Base-by-base conservation (phyloP, 2,113 vertebrate genomes). In the Petroica traversi region DNA sequence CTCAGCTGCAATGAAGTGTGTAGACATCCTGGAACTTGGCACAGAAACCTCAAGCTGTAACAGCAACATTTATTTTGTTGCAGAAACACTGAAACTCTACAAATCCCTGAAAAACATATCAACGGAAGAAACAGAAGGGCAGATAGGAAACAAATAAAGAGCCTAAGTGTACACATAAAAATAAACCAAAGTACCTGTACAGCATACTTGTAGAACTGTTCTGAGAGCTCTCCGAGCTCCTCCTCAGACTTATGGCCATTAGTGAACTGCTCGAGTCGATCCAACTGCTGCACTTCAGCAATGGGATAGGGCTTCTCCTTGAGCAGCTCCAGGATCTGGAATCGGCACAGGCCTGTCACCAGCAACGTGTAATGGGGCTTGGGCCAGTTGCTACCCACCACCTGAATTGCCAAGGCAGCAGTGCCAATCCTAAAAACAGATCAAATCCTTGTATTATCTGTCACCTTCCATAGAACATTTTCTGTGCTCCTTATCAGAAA, bases 301-400 rank as follows among this genome's bases (percentile, higher is more conserved):
- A 99, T 62, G 0, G 98, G 98, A 82, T 99, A 99, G 0, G 99
- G 99, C 31, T 98, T 98, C 95, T 99, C 99, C 69, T 98, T 99
- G 51, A 99, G 93, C 86, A 99, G 85, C 94, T 98, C 97, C 10
- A 98, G 88, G 61, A 99, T 98, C 63, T 98, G 98, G 88, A 99
- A 99, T 7, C 99, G 98, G 95, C 99, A 99, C 20, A 99, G 92
- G 51, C 99, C 99, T 0, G 99, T 99, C 68, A 99, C 98, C 92
- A 99, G 98, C 95, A 99, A 76, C 1, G 99, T 99, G 61, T 99
- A 99, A 96, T 99, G 99, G 3, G 99, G 99, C 93, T 99, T 99
- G 4, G 99, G 99, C 99, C 99, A 99, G 97, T 99, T 99, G 94
- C 99, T 99, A 26, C 99, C 99, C 76, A 99, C 99, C 33, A 99